Conservation (phyloP, 1,140 invertebrate genomes). For the Neodiprion pinetum region DNA sequence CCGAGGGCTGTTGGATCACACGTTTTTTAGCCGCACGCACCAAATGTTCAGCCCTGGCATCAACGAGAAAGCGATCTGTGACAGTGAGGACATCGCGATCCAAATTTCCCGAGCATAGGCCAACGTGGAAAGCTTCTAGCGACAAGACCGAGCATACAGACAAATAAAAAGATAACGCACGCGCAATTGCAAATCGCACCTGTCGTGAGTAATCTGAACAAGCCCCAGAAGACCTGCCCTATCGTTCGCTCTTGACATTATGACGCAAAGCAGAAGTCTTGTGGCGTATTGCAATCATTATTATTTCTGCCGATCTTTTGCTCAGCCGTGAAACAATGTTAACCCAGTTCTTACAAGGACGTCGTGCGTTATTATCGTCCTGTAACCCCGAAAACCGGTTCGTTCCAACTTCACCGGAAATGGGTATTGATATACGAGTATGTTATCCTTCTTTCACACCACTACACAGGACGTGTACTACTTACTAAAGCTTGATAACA, state of each 20-base stretch:
- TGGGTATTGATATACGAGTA: not conserved
- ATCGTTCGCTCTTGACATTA: not conserved
- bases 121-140: too few relatives aligned
- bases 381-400: not conserved
- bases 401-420: not conserved
- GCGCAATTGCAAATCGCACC: too few relatives aligned
- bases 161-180: too few relatives aligned
- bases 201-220: too few relatives aligned
- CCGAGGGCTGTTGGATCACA: not conserved
- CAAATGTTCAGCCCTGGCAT: not conserved
- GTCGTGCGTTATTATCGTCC: not conserved
- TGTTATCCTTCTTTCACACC: too few relatives aligned
- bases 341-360: conserved; percentile 4
- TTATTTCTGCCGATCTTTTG: not conserved
- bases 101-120: too few relatives aligned
- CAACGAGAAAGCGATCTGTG: not conserved
- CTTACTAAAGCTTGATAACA: not conserved
- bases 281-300: not conserved
- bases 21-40: not conserved
- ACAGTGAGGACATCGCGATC: too few relatives aligned
- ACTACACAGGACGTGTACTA: not conserved
- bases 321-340: not conserved
- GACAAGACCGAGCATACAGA: too few relatives aligned
- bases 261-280: not conserved
- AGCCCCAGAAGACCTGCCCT: too few relatives aligned